Conservation (phyloP, 2,888 invertebrate species). For the Tipula lateralis region DNA sequence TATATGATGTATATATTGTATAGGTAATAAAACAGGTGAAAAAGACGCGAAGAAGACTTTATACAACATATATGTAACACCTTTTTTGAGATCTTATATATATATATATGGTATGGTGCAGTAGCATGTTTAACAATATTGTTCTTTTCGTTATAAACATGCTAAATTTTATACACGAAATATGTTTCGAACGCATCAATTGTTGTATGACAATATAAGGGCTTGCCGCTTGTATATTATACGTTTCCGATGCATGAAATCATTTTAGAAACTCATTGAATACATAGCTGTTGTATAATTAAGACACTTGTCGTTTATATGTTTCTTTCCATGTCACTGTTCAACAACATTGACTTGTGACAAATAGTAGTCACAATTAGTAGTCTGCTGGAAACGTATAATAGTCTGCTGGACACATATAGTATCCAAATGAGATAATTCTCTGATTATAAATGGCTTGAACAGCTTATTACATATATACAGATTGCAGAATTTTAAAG, state of each 20-base stretch:
- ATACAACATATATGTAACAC: background rate
- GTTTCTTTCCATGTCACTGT: no score
- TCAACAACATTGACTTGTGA: no score
- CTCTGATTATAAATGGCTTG: no score
- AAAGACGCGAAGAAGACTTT: background rate
- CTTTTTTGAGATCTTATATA: background rate
- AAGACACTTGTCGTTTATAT: background rate
- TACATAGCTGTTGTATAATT: background rate
- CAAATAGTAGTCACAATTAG: no score
- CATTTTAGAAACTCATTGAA: background rate
- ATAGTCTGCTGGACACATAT: no score
- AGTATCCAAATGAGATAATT: no score
- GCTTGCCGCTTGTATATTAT: background rate
- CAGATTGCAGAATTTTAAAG: no score
- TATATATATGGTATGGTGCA: background rate
- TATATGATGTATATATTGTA: background rate
- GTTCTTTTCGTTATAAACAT: background rate
- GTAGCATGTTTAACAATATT: background rate
- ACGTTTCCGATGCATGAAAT: background rate
- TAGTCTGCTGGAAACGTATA: no score
- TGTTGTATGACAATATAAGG: background rate
- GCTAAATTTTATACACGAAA: background rate
- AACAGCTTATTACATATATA: no score
- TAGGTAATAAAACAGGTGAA: conserved; percentile 8
- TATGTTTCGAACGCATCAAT: background rate